Evolutionary conservation across 2,888 invertebrate species (phyloP).

Genomic region (Brachyptera putata): DNA sequence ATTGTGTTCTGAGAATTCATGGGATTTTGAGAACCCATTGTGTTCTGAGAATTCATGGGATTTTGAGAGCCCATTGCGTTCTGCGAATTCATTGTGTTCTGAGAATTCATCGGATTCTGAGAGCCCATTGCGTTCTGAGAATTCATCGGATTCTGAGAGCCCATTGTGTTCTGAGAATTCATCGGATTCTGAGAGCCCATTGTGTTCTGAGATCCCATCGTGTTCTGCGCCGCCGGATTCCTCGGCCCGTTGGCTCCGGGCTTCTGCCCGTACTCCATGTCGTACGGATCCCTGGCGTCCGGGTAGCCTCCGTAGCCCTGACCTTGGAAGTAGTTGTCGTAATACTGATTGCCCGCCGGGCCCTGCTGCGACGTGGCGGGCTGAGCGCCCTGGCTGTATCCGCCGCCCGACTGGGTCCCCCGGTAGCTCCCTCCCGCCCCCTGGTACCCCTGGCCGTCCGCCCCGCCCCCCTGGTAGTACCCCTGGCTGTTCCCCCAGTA

Average conservation of each 20-base stretch:
- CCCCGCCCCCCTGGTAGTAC: neutral
- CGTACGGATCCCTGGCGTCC: neutral
- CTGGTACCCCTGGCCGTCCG: neutral
- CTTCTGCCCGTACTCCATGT: neutral
- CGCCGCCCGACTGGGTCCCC: neutral
- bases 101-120: neutral
- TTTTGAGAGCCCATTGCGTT: neutral
- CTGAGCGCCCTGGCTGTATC: neutral
- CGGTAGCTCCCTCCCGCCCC: neutral
- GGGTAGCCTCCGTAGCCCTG: neutral
- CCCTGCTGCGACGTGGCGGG: neutral
- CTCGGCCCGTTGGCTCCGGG: neutral
- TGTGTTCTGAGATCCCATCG: no score
- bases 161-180: no score
- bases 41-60: no score
- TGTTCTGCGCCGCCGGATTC: neutral
- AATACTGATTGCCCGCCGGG: conserved; percentile 7
- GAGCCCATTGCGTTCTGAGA: no score
- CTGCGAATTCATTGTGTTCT: neutral
- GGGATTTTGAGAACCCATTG: conserved; percentile 13
- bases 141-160: neutral
- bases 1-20: conserved; percentile 10
- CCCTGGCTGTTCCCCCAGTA: conserved; percentile 13
- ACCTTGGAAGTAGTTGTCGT: conserved; percentile 3
- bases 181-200: conserved; percentile 3